Evolutionary conservation across 35 echinoderm and acorn worm species (phyloP).

Genomic region (Ophioderma brevispina): DNA sequence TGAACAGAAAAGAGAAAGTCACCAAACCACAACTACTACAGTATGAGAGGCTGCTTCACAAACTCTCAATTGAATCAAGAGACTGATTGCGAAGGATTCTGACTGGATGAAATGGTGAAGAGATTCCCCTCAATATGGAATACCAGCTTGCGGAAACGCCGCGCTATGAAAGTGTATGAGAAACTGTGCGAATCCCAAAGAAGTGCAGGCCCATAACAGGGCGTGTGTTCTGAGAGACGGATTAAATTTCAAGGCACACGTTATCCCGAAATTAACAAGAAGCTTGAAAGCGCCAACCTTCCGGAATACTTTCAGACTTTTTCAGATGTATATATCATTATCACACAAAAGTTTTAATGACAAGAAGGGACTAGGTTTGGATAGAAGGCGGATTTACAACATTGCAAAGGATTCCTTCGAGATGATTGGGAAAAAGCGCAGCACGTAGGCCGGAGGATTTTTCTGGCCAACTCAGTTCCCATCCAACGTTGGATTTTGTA

Average conservation of each 20-base stretch:
- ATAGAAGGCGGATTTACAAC: slow-evolving; percentile 10
- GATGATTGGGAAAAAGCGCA: slow-evolving; percentile 50
- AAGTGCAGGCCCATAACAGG: slow-evolving; percentile 40
- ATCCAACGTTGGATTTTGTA: slow-evolving; percentile 34
- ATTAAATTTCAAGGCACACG: slow-evolving; percentile 52
- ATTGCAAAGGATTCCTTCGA: slow-evolving; percentile 73
- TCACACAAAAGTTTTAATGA: slow-evolving; percentile 64
- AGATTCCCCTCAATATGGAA: slow-evolving; percentile 64
- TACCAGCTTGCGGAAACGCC: slow-evolving; percentile 50
- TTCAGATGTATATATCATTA: slow-evolving; percentile 46
- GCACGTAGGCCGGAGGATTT: slow-evolving; percentile 62
- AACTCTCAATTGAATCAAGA: slow-evolving; percentile 69
- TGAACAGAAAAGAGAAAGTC: slow-evolving; percentile 23
- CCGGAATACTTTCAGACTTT: slow-evolving; percentile 74
- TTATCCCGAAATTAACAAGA: slow-evolving; percentile 70
- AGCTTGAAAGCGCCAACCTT: slow-evolving; percentile 68
- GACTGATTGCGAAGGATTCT: slow-evolving; percentile 59
- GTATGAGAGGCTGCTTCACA: slow-evolving; percentile 57
- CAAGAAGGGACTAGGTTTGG: slow-evolving; percentile 50
- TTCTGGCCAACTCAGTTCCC: slow-evolving; percentile 58
- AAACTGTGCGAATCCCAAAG: slow-evolving; percentile 73
- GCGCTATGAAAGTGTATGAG: slow-evolving; percentile 62
- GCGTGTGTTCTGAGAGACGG: slow-evolving; percentile 49
- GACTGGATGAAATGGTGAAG: slow-evolving; percentile 74
- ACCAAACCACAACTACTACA: slow-evolving; percentile 37